phyloP scores from a whole-genome alignment of 1,140 invertebrate genomes.

The Campoletis sonorensis region DNA sequence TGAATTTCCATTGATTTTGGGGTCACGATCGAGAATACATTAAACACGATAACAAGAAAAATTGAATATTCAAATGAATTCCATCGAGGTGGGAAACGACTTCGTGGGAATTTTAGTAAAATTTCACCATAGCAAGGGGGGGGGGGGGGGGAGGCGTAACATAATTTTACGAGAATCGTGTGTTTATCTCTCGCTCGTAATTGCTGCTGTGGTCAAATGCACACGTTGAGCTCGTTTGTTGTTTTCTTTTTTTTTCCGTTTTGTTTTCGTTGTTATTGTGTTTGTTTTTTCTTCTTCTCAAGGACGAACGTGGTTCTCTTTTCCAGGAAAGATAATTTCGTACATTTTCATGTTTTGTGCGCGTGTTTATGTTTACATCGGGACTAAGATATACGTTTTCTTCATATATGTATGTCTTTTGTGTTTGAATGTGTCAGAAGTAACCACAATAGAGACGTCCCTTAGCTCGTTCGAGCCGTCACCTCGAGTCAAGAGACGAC shows the following conservation, averaged over 20 bases:
- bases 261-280: background rate
- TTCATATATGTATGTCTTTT: background rate
- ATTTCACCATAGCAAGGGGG: no score
- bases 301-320: background rate
- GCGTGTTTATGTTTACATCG: background rate
- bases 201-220: background rate
- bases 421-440: background rate
- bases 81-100: no score
- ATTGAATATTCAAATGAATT: no score
- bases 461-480: constrained; percentile 3
- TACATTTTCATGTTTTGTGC: background rate
- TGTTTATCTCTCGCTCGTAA: background rate
- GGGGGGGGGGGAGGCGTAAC: background rate
- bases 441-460: constrained; percentile 24
- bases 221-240: background rate
- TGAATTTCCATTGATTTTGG: background rate
- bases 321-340: background rate
- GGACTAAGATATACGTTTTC: background rate
- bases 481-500: background rate
- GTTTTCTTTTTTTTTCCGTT: background rate
- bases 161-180: background rate
- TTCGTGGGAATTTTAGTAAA: no score
- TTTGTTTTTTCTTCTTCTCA: constrained; percentile 6
- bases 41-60: no score
- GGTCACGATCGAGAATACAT: no score